Base-by-base conservation (phyloP, 1,140 invertebrate species). In the Lasioglossum albipes region DNA sequence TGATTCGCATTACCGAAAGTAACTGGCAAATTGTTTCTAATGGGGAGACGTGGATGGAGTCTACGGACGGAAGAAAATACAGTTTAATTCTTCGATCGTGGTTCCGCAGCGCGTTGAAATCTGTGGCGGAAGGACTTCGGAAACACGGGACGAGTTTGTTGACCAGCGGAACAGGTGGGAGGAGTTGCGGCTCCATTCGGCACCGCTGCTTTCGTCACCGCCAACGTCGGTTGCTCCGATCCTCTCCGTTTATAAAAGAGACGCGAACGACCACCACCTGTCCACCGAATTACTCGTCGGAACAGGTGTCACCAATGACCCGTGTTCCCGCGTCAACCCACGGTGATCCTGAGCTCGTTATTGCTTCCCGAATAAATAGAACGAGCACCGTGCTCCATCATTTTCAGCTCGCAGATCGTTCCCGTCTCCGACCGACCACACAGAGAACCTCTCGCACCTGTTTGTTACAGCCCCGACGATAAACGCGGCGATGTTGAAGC, bases 131-230 rank as follows among this genome's bases (percentile, higher is more conserved):
- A 66, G 70, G 71, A 57, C 20, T 18, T 27, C 36, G 16, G 2
- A 12, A 42, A 52, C 42, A 59, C 7, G 27, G 18, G 52, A 64
- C 2, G 66, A 31, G 62, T 45, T 77, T 42, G 68, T 65, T 42
- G 75, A 77, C 74, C 80, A 75, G 45, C 62, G 71, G 66, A 83
- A 83, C 81, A 83, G 81, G 81, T 83, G 81, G 77, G 71, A 36
- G 76, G 77, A 80, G 81, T 49, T 13, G 69, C 57, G 27, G 64
- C 45, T 65, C 42, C 74, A 70, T 79, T 83, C 68, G 41, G 59
- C 20, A 9, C 2, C 54, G 13, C 49, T n/a, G 61, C 59, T 74
- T 70, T 79, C 59, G 65, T 59, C 54, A n/a, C 54, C 57, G 1
- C n/a, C 57, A 27, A 27, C 27, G 27, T 27, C 1, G 27, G 20